These are phyloP conservation scores for Mustela lutreola DNA, from an alignment of 2,113 vertebrate species.

Conservation along the genomic window DNA sequence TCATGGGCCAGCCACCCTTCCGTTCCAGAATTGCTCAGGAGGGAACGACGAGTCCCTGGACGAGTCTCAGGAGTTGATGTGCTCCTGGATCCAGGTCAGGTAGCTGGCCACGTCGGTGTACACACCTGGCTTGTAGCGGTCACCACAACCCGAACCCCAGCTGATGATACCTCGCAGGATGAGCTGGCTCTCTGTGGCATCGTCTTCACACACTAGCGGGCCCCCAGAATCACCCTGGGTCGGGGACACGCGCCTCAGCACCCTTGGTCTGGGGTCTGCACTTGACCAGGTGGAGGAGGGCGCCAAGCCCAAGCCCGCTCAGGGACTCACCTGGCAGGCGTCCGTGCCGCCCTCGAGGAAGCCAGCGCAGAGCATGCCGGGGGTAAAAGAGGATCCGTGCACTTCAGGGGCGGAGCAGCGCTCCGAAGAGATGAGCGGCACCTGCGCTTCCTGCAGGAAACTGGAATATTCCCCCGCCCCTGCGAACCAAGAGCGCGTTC, in stretches of 20 bases:
- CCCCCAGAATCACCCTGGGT: slow-evolving; percentile 93
- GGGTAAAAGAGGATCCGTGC: slow-evolving; percentile 73
- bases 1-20: not conserved
- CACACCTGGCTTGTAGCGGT: slow-evolving; percentile 88
- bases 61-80: slow-evolving; percentile 14
- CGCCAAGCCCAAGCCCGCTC: not conserved
- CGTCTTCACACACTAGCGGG: slow-evolving; percentile 86
- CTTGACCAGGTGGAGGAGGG: not conserved
- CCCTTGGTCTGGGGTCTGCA: fast-evolving
- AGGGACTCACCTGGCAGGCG: slow-evolving; percentile 84
- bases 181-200: slow-evolving; percentile 60
- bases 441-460: slow-evolving; percentile 84
- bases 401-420: slow-evolving; percentile 65
- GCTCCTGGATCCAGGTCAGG: slow-evolving; percentile 87
- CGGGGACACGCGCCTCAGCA: fast-evolving
- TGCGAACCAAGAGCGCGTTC: not conserved
- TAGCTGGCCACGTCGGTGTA: slow-evolving; percentile 88
- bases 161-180: slow-evolving; percentile 89
- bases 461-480: slow-evolving; percentile 79
- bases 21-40: not conserved
- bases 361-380: slow-evolving; percentile 85
- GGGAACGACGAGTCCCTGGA: not conserved
- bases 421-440: slow-evolving; percentile 76
- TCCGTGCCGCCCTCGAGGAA: slow-evolving; percentile 84
- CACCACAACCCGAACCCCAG: slow-evolving; percentile 92